These are phyloP conservation scores for Cirrhinus mrigala DNA, from an alignment of 2,797 vertebrate genomes.

Conservation along the genomic window DNA sequence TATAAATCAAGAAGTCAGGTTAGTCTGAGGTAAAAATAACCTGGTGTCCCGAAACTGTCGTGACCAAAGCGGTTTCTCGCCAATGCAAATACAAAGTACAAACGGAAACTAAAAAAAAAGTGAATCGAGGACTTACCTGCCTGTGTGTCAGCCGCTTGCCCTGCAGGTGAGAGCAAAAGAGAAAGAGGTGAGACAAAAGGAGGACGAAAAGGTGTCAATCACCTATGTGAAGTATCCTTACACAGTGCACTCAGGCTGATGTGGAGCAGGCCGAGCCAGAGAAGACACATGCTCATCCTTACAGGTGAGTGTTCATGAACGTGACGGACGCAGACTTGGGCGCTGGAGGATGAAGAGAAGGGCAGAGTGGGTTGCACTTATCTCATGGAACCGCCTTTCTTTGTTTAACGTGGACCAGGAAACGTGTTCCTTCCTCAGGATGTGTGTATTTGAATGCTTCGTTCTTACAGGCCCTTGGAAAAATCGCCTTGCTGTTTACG, in stretches of 20 bases:
- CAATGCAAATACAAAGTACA: background rate
- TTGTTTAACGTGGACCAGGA: slow-evolving; percentile 53
- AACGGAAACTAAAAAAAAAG: background rate
- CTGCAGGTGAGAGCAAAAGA: slow-evolving; percentile 27
- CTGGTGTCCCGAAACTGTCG: slow-evolving; percentile 5
- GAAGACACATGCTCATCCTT: slow-evolving; percentile 52
- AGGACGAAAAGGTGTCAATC: background rate
- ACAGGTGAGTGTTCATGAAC: slow-evolving; percentile 44
- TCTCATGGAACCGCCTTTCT: slow-evolving; percentile 42
- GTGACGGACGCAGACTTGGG: background rate
- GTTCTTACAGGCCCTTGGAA: slow-evolving; percentile 19
- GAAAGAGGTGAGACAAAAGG: background rate
- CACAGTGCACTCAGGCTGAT: slow-evolving; percentile 27
- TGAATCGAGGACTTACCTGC: slow-evolving; percentile 40
- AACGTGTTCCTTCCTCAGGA: slow-evolving; percentile 58
- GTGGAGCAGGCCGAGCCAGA: slow-evolving; percentile 45
- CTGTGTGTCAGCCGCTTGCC: background rate
- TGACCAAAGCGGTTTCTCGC: background rate
- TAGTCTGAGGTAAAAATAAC: slow-evolving; percentile 34
- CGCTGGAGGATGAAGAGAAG: background rate
- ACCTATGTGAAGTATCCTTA: slow-evolving; percentile 44
- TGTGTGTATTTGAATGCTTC: slow-evolving; percentile 41
- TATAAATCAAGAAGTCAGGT: slow-evolving; percentile 23
- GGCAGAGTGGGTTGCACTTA: background rate
- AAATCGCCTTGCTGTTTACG: background rate